Evolutionary conservation across 2,888 invertebrate genomes (phyloP).

Genomic region (Polydrusus tereticollis): DNA sequence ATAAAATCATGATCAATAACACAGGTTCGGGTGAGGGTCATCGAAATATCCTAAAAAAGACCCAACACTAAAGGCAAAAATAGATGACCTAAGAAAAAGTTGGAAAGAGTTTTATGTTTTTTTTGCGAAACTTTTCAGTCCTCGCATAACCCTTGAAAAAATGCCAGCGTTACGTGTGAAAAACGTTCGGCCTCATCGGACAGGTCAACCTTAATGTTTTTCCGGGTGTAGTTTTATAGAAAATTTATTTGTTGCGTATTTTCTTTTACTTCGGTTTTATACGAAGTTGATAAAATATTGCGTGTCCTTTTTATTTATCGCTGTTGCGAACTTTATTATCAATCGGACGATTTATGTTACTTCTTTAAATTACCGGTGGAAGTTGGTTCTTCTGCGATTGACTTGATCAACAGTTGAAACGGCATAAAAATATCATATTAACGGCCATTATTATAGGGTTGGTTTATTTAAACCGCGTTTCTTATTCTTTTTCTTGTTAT

Average conservation of each 20-base stretch:
- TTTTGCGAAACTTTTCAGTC: conserved; percentile 29
- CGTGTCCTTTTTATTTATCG: conserved; percentile 1
- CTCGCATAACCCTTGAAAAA: conserved; percentile 20
- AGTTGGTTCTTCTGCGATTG: background rate
- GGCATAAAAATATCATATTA: no score
- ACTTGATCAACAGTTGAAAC: no score
- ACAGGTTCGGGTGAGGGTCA: conserved; percentile 25
- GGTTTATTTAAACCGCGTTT: no score
- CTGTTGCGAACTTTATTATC: background rate
- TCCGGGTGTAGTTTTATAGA: conserved; percentile 18
- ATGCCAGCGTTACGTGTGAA: conserved; percentile 22
- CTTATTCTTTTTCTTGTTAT: no score
- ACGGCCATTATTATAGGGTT: no score
- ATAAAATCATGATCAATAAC: conserved; percentile 38
- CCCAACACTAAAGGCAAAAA: conserved; percentile 29
- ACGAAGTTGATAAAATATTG: conserved; percentile 9
- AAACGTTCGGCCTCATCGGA: conserved; percentile 24
- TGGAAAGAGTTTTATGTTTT: conserved; percentile 28
- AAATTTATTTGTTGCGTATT: conserved; percentile 16
- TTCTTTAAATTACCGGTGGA: background rate
- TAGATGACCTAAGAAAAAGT: conserved; percentile 35
- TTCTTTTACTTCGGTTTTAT: conserved; percentile 6
- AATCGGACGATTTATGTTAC: background rate
- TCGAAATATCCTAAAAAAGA: conserved; percentile 21
- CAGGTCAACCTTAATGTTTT: conserved; percentile 30